These are phyloP conservation scores for Xylocampa areola DNA, from an alignment of 2,888 invertebrate genomes.

Conservation along the genomic window DNA sequence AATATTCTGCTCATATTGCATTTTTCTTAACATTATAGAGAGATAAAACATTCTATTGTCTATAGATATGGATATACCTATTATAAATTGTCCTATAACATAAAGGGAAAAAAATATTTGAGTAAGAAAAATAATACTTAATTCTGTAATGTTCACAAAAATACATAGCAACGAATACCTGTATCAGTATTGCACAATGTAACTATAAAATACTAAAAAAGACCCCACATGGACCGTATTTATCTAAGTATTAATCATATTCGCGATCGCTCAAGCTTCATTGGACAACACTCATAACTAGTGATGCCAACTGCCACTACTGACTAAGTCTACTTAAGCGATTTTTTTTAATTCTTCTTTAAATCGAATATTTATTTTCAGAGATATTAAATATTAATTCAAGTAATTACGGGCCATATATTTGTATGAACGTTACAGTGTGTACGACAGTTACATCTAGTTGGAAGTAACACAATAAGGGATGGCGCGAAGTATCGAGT, in stretches of 20 bases:
- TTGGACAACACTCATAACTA: constrained; percentile 38
- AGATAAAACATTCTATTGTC: constrained; percentile 57
- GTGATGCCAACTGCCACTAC: constrained; percentile 33
- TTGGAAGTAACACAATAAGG: constrained; percentile 82
- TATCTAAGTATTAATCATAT: constrained; percentile 16
- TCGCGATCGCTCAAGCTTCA: background rate
- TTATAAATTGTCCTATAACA: constrained; percentile 59
- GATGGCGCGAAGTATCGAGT: constrained; percentile 81
- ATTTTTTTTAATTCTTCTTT: constrained; percentile 26
- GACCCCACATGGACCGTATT: constrained; percentile 7
- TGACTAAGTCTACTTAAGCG: constrained; percentile 28
- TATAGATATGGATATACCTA: constrained; percentile 61
- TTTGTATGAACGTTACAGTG: constrained; percentile 57
- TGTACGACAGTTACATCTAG: constrained; percentile 57
- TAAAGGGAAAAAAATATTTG: constrained; percentile 61
- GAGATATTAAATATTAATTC: background rate
- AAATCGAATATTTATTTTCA: constrained; percentile 12
- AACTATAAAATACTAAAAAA: constrained; percentile 17
- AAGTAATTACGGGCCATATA: constrained; percentile 38
- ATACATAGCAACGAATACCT: constrained; percentile 44
- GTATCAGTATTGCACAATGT: constrained; percentile 37
- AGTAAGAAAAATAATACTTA: constrained; percentile 65
- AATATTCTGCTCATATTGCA: constrained; percentile 57
- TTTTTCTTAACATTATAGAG: constrained; percentile 62
- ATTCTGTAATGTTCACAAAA: constrained; percentile 57